Conservation (phyloP, 2,888 invertebrate species). For the Heliconius erato region DNA sequence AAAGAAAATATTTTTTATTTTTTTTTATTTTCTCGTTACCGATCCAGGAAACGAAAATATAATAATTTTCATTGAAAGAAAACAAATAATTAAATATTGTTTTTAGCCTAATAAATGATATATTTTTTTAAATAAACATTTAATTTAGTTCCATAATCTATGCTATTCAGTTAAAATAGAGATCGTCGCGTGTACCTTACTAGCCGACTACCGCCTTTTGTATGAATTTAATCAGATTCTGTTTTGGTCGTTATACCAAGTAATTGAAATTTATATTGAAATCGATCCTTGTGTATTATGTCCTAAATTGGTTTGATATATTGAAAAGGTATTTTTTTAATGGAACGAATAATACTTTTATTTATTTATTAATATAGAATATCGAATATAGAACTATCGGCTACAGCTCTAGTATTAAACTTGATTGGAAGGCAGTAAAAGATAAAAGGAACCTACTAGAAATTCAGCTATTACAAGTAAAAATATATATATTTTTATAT, state of each 20-base stretch:
- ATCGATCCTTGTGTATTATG: slow-evolving; percentile 44
- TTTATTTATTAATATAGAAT: background rate
- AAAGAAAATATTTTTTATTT: no score
- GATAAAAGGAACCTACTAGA: background rate
- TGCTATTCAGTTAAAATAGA: slow-evolving; percentile 64
- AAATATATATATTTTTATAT: no score
- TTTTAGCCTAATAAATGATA: background rate
- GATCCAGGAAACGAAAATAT: background rate
- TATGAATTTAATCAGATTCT: slow-evolving; percentile 79
- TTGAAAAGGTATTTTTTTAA: background rate
- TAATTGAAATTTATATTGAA: slow-evolving; percentile 74
- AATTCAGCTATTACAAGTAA: no score
- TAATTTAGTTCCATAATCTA: slow-evolving; percentile 44
- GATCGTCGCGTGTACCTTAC: slow-evolving; percentile 72
- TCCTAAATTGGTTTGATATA: background rate
- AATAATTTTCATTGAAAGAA: background rate
- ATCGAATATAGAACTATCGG: no score
- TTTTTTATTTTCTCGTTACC: background rate
- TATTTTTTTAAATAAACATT: background rate
- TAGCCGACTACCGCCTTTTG: slow-evolving; percentile 69
- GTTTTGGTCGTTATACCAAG: slow-evolving; percentile 63
- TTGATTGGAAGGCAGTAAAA: background rate
- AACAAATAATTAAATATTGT: no score
- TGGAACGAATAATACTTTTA: background rate
- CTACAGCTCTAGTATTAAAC: no score